Evolutionary conservation across 2,113 vertebrate genomes (phyloP), one percentile per base, ranked within the genome.

Genomic region (Anas platyrhynchos): DNA sequence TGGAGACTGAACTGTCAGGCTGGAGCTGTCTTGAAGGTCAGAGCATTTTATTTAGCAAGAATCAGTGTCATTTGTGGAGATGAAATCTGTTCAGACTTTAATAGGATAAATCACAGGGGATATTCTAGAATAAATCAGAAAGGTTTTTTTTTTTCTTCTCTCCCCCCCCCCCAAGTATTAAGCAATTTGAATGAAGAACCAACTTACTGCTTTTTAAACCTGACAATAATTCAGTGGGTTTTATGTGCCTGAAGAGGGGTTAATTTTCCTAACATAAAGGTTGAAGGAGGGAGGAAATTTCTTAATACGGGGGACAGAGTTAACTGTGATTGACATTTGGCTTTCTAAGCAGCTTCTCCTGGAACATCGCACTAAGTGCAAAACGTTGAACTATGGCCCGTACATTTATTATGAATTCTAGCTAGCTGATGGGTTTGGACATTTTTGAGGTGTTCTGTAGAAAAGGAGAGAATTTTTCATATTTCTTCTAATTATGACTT

Each of bases 41-140:
- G 85, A 91, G 67, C 52, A 61, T 95, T 97, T 96, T 95, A 97
- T 97, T 96, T 97, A 96, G 94, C 83, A 77, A 96, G 93, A 93
- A 96, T 97, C 91, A 75, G 77, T 95, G 92, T 96, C 97, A 94
- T 95, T 96, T 92, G 83, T 86, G 86, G 85, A 96, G 94, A 96
- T 96, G 91, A 96, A 96, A 97, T 97, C 97, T 96, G 63, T 83
- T 92, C 91, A 82, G 86, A 65, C 73, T 84, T 95, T 92, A 96
- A 94, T 94, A 95, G 94, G 85, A 77, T 95, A 96, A 97, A 91
- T 97, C 96, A 95, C 93, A 65, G 59, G 91, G 74, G 93, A 93
- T 94, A 81, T 95, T 96, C 97, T 43, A 86, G 86, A 86, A 97
- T 95, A 97, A 97, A 96, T 88, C 96, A 94, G 85, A 93, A 89